Evolutionary conservation across 2,113 vertebrate genomes (phyloP).

Genomic region (Protobothrops mucrosquamatus): DNA sequence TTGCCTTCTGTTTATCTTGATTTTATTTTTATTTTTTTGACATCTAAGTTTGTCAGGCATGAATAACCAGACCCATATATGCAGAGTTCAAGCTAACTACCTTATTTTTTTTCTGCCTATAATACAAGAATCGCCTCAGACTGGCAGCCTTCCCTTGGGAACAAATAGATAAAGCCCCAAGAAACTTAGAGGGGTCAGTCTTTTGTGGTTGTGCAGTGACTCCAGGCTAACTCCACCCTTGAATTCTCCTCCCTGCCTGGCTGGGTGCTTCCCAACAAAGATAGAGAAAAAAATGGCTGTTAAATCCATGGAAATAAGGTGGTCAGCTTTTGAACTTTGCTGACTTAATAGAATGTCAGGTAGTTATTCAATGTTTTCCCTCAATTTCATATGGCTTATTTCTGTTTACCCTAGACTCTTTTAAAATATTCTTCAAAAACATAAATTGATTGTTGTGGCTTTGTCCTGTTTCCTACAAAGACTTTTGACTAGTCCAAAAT

Average conservation of each 20-base stretch:
- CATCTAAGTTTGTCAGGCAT: not conserved
- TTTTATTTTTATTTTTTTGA: not conserved
- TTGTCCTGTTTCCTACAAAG: not conserved
- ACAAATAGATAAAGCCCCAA: not conserved
- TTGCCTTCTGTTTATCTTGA: not conserved
- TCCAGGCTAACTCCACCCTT: not conserved
- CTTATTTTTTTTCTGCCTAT: not conserved
- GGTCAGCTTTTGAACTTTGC: constrained; percentile 5
- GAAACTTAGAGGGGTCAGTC: not conserved
- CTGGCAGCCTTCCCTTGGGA: not conserved
- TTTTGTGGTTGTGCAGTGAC: not conserved
- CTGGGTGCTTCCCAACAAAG: not conserved
- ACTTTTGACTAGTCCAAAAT: not conserved
- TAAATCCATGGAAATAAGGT: not conserved
- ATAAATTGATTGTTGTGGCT: not conserved
- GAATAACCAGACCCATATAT: not conserved
- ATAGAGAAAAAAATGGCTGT: not conserved
- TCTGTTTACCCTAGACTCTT: not conserved
- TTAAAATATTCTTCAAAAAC: constrained; percentile 12
- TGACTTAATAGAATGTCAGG: not conserved
- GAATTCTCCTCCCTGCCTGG: not conserved
- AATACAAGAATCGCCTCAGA: not conserved
- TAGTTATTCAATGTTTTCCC: not conserved
- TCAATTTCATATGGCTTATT: not conserved
- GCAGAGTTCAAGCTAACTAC: not conserved